These are phyloP conservation scores for Pempheris klunzingeri DNA, from an alignment of 2,797 vertebrate species.

Conservation along the genomic window DNA sequence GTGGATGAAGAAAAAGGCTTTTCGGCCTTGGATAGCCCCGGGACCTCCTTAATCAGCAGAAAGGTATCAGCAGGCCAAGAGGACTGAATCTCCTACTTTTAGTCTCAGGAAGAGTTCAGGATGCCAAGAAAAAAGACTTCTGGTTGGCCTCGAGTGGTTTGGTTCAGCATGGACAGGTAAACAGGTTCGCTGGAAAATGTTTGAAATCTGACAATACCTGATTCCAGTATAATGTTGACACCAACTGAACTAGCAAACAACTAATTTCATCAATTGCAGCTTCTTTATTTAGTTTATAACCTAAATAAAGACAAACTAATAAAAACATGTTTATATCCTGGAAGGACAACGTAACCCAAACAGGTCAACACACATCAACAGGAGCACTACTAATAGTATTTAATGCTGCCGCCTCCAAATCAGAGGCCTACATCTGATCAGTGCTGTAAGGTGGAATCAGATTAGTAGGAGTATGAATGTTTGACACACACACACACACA, in stretches of 20 bases:
- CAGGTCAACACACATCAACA: slow-evolving; percentile 6
- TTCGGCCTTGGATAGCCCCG: not conserved
- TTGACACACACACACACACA: not conserved
- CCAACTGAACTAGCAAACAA: not conserved
- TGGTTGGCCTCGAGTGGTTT: not conserved
- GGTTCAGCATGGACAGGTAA: not conserved
- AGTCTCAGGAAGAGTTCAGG: not conserved
- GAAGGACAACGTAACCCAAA: slow-evolving; percentile 17
- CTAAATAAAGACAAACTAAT: no score
- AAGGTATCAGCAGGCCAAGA: not conserved
- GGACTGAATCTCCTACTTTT: not conserved
- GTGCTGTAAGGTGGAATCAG: not conserved
- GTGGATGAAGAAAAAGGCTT: not conserved
- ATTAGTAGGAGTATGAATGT: not conserved
- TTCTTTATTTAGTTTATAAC: slow-evolving; percentile 27
- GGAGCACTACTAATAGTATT: not conserved
- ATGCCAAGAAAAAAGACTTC: not conserved
- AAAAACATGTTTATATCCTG: slow-evolving; percentile 26
- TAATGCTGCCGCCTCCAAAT: not conserved
- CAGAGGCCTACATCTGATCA: not conserved
- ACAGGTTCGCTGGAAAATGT: not conserved
- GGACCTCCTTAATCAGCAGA: not conserved
- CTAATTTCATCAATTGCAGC: not conserved
- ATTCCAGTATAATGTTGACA: not conserved
- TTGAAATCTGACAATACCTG: not conserved